Evolutionary conservation across 2,113 vertebrate genomes (phyloP).

Genomic region (Coryphaenoides rupestris): DNA sequence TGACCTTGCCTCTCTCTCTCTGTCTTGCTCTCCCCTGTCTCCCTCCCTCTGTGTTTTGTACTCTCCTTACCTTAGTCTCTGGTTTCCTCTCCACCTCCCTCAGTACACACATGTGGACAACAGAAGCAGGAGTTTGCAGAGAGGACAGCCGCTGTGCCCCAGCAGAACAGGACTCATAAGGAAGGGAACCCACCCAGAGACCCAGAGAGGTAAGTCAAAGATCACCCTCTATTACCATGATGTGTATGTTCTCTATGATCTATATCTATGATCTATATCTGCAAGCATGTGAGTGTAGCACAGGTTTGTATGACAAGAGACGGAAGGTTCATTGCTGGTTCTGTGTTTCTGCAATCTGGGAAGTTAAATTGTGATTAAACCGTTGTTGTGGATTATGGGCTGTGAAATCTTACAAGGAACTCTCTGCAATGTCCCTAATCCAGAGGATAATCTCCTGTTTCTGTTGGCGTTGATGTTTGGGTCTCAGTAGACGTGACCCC

Average conservation of each 20-base stretch:
- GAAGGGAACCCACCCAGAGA: constrained; percentile 2
- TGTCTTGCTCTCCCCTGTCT: constrained; percentile 12
- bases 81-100: constrained; percentile 28
- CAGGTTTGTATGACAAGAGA: background rate
- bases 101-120: constrained; percentile 47
- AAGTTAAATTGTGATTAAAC: constrained; percentile 40
- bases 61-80: constrained; percentile 19
- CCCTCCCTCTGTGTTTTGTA: constrained; percentile 26
- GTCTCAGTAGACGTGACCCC: constrained; percentile 19
- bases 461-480: constrained; percentile 20
- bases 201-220: constrained; percentile 31
- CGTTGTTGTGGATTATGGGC: constrained; percentile 45
- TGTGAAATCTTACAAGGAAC: constrained; percentile 57
- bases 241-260: background rate
- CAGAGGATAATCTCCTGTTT: constrained; percentile 52
- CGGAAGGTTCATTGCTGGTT: background rate
- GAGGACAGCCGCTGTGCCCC: constrained; percentile 26
- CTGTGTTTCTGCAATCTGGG: constrained; percentile 2
- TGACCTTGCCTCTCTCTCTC: constrained; percentile 50
- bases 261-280: background rate
- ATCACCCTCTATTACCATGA: background rate
- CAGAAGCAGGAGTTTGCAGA: constrained; percentile 41
- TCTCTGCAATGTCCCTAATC: constrained; percentile 59
- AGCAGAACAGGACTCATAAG: constrained; percentile 21
- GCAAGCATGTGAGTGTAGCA: background rate